These are phyloP conservation scores for Lutjanus erythropterus DNA, from an alignment of 2,113 vertebrate species.

Conservation along the genomic window DNA sequence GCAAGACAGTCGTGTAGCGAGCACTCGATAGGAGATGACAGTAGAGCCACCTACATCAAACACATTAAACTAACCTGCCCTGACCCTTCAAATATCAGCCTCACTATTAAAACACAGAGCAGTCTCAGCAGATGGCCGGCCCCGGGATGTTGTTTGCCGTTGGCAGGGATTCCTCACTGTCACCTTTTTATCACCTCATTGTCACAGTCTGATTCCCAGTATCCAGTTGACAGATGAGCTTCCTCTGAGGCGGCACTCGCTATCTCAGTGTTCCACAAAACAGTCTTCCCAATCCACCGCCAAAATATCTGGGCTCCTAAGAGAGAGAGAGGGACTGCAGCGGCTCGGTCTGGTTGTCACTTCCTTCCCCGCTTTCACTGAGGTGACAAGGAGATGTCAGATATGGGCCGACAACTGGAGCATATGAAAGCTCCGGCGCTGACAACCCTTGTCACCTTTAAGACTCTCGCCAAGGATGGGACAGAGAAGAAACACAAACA, in stretches of 20 bases:
- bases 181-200: conserved; percentile 79
- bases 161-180: conserved; percentile 54
- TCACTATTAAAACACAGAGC: conserved; percentile 22
- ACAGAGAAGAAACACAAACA: conserved; percentile 29
- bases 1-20: neutral
- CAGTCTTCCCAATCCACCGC: conserved; percentile 14
- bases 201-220: conserved; percentile 60
- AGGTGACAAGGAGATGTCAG: conserved; percentile 71
- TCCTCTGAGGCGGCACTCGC: conserved; percentile 43
- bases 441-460: conserved; percentile 58
- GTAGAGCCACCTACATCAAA: conserved; percentile 21
- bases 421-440: conserved; percentile 44
- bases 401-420: conserved; percentile 51
- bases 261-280: conserved; percentile 49
- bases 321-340: conserved; percentile 27
- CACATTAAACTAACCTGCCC: conserved; percentile 30
- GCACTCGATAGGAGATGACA: conserved; percentile 47
- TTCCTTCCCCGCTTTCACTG: conserved; percentile 17
- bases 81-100: conserved; percentile 44
- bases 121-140: conserved; percentile 67
- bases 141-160: conserved; percentile 48
- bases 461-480: conserved; percentile 37
- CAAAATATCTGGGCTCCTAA: conserved; percentile 33
- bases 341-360: conserved; percentile 40
- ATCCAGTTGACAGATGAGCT: conserved; percentile 57